A percentile compares a stretch with the other conserved stretches of the same genome.
These are phyloP conservation scores for Lepus timidus DNA, from an alignment of 2,113 vertebrate species.

Conservation along the genomic window DNA sequence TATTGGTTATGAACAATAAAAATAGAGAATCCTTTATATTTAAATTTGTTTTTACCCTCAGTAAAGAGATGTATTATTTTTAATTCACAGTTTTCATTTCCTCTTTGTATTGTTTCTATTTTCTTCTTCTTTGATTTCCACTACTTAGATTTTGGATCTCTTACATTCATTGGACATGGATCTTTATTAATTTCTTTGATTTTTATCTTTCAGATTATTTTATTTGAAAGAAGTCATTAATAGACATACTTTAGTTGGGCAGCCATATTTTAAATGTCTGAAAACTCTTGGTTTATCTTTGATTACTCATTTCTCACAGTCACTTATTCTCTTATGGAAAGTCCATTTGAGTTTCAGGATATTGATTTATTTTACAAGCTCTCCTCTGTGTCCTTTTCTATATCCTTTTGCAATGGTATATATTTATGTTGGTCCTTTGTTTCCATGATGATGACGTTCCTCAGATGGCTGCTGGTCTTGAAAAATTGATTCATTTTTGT, in stretches of 20 bases:
- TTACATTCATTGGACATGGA: not conserved
- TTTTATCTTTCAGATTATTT: slow-evolving; percentile 25
- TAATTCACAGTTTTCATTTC: not conserved
- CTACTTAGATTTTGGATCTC: not conserved
- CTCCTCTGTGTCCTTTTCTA: not conserved
- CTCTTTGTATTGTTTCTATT: not conserved
- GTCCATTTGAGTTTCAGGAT: not conserved
- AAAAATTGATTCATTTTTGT: not conserved
- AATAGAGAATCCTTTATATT: not conserved
- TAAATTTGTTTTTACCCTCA: not conserved
- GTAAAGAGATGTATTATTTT: not conserved
- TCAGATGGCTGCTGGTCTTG: not conserved
- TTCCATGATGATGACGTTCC: not conserved
- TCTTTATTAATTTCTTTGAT: not conserved
- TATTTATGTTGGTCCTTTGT: not conserved
- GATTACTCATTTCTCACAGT: not conserved
- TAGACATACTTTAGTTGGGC: not conserved
- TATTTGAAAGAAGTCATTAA: not conserved
- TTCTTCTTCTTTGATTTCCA: not conserved
- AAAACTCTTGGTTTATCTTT: not conserved
- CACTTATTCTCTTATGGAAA: not conserved
- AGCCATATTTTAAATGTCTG: not conserved
- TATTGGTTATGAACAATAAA: not conserved
- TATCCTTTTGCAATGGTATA: not conserved
- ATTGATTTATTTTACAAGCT: not conserved